A percentile compares a stretch with the other conserved stretches of the same genome.
These are phyloP conservation scores for Eilema griseolum DNA, from an alignment of 2,888 invertebrate genomes.

Conservation along the genomic window DNA sequence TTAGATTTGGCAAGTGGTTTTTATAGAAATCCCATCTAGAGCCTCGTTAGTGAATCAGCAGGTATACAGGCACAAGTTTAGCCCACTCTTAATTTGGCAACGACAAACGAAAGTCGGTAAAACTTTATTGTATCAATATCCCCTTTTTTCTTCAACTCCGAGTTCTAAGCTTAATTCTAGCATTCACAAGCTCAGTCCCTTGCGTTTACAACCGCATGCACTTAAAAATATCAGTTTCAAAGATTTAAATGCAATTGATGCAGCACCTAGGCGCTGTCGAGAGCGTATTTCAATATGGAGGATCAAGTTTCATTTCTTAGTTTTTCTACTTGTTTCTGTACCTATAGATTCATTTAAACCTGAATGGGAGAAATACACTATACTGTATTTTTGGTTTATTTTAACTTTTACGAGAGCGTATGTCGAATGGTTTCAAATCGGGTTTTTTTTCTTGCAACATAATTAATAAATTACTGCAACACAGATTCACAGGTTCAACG, in stretches of 20 bases:
- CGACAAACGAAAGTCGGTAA: too few relatives aligned
- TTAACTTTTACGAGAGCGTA: neutral
- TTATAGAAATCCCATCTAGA: too few relatives aligned
- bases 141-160: neutral
- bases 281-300: neutral
- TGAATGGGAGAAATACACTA: neutral
- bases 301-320: neutral
- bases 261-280: neutral
- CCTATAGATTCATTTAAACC: neutral
- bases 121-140: too few relatives aligned
- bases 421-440: too few relatives aligned
- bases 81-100: too few relatives aligned
- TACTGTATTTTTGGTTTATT: neutral
- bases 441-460: too few relatives aligned
- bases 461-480: too few relatives aligned
- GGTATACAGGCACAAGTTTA: too few relatives aligned
- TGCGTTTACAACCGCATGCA: neutral
- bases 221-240: neutral
- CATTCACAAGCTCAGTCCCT: neutral
- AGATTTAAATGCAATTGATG: conserved; percentile 1
- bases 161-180: neutral
- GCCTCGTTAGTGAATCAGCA: too few relatives aligned
- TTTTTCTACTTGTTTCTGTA: neutral
- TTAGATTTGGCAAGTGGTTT: too few relatives aligned
- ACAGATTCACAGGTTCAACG: too few relatives aligned